A percentile compares a stretch with the other conserved stretches of the same genome.
phyloP scores from a whole-genome alignment of 2,797 vertebrate species.

The Limosa lapponica region DNA sequence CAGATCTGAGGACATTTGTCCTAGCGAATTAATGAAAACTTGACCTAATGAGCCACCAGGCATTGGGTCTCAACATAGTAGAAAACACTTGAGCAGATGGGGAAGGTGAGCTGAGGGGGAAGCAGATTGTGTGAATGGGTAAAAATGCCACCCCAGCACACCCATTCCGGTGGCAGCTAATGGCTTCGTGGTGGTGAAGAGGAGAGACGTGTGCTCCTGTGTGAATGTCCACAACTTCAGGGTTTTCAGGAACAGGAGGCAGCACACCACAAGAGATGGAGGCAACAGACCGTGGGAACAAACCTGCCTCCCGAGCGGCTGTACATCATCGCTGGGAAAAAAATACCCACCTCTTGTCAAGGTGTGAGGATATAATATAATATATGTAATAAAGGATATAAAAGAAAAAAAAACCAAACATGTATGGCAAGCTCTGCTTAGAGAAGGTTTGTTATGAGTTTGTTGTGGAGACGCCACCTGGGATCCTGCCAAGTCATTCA shows the following conservation, averaged over 20 bases:
- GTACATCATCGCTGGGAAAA: neutral
- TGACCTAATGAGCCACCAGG: neutral
- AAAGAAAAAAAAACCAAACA: neutral
- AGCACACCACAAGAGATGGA: neutral
- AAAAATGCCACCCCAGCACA: neutral
- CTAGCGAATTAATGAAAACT: neutral
- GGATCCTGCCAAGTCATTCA: neutral
- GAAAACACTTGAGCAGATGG: neutral
- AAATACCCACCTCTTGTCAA: neutral
- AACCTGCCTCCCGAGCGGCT: neutral
- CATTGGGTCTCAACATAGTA: accelerated
- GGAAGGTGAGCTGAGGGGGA: neutral
- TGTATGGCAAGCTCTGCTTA: neutral
- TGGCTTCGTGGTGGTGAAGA: neutral
- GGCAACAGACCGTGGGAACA: neutral
- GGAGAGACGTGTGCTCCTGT: accelerated
- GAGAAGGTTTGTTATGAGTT: neutral
- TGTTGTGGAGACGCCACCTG: neutral
- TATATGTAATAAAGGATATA: accelerated
- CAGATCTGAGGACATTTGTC: neutral
- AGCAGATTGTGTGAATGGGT: neutral
- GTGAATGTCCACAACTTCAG: neutral
- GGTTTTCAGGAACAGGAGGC: neutral
- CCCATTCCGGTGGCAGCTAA: accelerated
- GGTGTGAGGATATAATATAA: neutral